Conservation (phyloP, 1,140 invertebrate genomes). For the Oryctes rhinoceros region DNA sequence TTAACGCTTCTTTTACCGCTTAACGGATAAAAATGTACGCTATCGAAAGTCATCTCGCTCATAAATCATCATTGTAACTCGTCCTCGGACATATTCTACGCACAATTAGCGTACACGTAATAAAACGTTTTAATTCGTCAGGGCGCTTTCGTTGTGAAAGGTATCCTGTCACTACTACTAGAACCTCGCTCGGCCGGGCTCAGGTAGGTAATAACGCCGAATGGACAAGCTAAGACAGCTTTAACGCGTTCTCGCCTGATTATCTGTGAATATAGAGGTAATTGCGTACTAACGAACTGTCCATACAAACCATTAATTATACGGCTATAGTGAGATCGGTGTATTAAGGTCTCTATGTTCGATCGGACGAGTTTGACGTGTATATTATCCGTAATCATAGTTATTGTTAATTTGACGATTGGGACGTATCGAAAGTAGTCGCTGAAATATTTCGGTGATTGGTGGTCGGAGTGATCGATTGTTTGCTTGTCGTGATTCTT, state of each 20-base stretch:
- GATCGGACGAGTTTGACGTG: not conserved
- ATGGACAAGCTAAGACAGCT: conserved; percentile 43
- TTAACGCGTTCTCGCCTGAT: conserved; percentile 39
- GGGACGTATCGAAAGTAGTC: not conserved
- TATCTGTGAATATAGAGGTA: conserved; percentile 40
- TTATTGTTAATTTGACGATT: not conserved
- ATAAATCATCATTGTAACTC: conserved; percentile 42
- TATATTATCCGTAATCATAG: conserved; percentile 6
- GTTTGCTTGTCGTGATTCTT: too few relatives aligned
- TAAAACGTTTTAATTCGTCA: conserved; percentile 30
- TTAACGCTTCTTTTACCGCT: too few relatives aligned
- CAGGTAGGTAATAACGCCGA: conserved; percentile 37
- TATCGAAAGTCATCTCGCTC: not conserved
- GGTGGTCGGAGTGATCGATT: not conserved
- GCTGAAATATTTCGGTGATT: not conserved
- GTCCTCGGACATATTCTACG: conserved; percentile 4
- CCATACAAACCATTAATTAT: conserved; percentile 23
- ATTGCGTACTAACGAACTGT: conserved; percentile 28
- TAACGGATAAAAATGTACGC: not conserved
- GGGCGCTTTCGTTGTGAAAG: not conserved
- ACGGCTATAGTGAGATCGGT: not conserved
- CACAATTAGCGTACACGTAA: conserved; percentile 31
- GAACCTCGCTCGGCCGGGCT: not conserved
- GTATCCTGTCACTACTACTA: conserved; percentile 22
- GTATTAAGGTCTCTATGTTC: not conserved